These are phyloP conservation scores for Magallana ariakensis DNA, from an alignment of 1,140 invertebrate genomes.

Conservation along the genomic window DNA sequence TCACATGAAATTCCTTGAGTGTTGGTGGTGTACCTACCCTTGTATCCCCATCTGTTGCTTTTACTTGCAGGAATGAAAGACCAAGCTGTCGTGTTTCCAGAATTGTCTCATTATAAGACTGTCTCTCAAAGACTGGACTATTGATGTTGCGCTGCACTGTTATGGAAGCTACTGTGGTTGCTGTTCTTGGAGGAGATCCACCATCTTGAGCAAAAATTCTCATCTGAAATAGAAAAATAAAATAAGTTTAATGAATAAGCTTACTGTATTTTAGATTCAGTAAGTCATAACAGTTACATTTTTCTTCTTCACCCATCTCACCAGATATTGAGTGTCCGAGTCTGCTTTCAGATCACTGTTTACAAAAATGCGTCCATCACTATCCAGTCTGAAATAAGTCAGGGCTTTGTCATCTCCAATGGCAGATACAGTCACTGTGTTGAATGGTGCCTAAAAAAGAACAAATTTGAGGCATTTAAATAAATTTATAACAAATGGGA, in stretches of 20 bases:
- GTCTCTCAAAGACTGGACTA: conserved; percentile 83
- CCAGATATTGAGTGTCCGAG: conserved; percentile 37
- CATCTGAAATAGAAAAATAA: conserved; percentile 57
- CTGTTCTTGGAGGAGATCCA: conserved; percentile 58
- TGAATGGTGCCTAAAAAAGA: conserved; percentile 54
- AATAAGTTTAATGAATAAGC: background rate
- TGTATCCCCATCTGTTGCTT: conserved; percentile 61
- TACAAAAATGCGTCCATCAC: background rate
- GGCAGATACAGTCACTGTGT: conserved; percentile 50
- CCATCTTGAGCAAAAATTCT: conserved; percentile 65
- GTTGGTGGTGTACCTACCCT: conserved; percentile 51
- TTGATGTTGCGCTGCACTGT: conserved; percentile 87
- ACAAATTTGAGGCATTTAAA: too few relatives aligned
- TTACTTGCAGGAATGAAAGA: conserved; percentile 49
- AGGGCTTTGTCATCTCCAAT: conserved; percentile 66
- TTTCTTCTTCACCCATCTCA: background rate
- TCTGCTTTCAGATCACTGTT: conserved; percentile 34
- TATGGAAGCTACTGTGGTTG: conserved; percentile 58
- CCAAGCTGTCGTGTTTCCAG: conserved; percentile 54
- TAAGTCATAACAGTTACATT: too few relatives aligned
- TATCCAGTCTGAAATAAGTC: conserved; percentile 49
- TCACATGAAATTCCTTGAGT: too few relatives aligned
- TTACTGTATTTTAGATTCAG: too few relatives aligned
- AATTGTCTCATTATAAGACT: conserved; percentile 53
- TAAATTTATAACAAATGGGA: too few relatives aligned